Evolutionary conservation across 2,797 vertebrate genomes (phyloP).

Genomic region (Sternarchorhynchus goeldii): DNA sequence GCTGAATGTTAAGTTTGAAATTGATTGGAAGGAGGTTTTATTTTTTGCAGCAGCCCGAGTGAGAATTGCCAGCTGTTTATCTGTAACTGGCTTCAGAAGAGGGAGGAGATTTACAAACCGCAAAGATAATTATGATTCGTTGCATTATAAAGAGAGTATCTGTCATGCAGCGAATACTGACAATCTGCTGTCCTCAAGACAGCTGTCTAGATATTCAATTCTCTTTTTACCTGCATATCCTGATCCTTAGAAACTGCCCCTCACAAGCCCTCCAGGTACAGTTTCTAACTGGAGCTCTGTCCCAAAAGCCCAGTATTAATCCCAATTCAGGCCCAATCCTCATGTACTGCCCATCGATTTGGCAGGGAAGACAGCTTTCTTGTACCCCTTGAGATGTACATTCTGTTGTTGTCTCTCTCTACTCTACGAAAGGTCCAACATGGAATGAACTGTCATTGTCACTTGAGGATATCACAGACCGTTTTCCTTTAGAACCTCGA

Average conservation of each 20-base stretch:
- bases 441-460: not conserved
- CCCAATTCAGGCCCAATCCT: too few relatives aligned
- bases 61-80: not conserved
- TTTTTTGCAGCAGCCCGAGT: not conserved
- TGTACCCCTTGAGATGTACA: not conserved
- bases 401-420: slow-evolving; percentile 1
- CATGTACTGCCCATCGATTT: too few relatives aligned
- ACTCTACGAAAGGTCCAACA: not conserved
- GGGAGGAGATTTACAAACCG: not conserved
- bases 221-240: not conserved
- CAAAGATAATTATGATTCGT: not conserved
- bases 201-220: not conserved
- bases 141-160: not conserved
- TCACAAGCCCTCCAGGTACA: not conserved
- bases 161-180: not conserved
- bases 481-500: not conserved
- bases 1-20: too few relatives aligned
- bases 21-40: too few relatives aligned
- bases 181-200: not conserved
- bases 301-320: not conserved
- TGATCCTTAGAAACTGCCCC: not conserved
- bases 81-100: not conserved
- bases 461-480: not conserved
- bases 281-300: not conserved
- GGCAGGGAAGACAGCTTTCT: not conserved